phyloP scores from a whole-genome alignment of 1,140 invertebrate genomes.

The Eurytemora carolleeae region DNA sequence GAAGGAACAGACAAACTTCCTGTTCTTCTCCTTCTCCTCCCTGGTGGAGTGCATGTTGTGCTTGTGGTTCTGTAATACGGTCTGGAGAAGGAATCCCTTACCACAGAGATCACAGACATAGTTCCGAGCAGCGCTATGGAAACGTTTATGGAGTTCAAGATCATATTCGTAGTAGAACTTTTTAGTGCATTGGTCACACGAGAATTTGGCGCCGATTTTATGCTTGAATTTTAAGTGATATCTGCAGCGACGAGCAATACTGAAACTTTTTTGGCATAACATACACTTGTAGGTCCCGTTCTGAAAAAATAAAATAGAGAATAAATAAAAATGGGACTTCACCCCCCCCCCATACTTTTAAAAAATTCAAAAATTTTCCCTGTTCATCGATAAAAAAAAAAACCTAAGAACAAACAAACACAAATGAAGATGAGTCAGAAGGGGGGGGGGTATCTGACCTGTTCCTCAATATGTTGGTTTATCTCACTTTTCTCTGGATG shows the following conservation, averaged over 20 bases:
- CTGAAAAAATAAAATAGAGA: no score
- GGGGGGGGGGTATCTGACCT: no score
- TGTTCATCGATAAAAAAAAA: no score
- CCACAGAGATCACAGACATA: not conserved
- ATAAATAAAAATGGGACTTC: no score
- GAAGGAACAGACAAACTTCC: not conserved
- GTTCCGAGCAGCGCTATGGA: not conserved
- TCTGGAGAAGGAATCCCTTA: not conserved
- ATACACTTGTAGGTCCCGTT: no score
- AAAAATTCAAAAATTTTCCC: no score
- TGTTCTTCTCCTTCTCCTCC: not conserved
- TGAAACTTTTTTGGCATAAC: no score
- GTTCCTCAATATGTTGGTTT: not conserved
- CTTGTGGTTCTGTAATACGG: not conserved
- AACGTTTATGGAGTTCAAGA: not conserved
- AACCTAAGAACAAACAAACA: no score
- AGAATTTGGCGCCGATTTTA: not conserved
- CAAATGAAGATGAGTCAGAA: no score
- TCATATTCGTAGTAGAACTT: not conserved
- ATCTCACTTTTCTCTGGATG: not conserved
- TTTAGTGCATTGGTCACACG: not conserved
- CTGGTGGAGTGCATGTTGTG: not conserved
- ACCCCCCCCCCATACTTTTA: no score
- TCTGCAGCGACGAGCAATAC: not conserved
- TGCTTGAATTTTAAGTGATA: not conserved